A percentile compares a stretch with the other conserved stretches of the same genome.
phyloP scores from a whole-genome alignment of 2,113 vertebrate species.

The Plectropomus leopardus region DNA sequence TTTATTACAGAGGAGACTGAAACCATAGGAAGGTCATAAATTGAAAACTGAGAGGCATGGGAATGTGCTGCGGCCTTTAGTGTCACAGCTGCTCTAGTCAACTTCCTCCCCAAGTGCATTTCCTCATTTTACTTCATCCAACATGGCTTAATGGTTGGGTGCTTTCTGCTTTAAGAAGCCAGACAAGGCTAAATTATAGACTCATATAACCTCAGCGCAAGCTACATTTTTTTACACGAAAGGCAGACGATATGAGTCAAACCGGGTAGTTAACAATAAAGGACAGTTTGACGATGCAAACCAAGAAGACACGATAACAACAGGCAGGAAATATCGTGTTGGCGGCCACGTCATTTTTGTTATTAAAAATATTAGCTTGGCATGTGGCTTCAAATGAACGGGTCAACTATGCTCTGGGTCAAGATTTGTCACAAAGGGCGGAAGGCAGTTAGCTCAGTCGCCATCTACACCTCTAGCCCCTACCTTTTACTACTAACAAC shows the following conservation, averaged over 20 bases:
- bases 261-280: constrained; percentile 11
- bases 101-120: constrained; percentile 77
- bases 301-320: too few species aligned
- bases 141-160: constrained; percentile 54
- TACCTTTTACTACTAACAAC: neutral
- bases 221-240: constrained; percentile 18
- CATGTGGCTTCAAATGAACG: constrained; percentile 2
- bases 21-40: constrained; percentile 76
- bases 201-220: constrained; percentile 30
- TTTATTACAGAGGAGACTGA: constrained; percentile 48
- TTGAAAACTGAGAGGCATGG: constrained; percentile 80
- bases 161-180: constrained; percentile 49
- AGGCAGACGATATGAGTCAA: constrained; percentile 16
- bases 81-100: constrained; percentile 76
- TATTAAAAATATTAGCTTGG: neutral
- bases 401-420: constrained; percentile 44
- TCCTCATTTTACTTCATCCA: constrained; percentile 76
- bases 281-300: neutral
- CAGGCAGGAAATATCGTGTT: neutral
- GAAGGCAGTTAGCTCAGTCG: constrained; percentile 59
- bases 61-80: constrained; percentile 75
- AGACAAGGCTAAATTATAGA: constrained; percentile 49
- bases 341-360: accelerated
- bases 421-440: constrained; percentile 72
- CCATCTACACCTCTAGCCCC: constrained; percentile 24